phyloP scores from a whole-genome alignment of 2,797 vertebrate species.

The Poeciliopsis gracilis region DNA sequence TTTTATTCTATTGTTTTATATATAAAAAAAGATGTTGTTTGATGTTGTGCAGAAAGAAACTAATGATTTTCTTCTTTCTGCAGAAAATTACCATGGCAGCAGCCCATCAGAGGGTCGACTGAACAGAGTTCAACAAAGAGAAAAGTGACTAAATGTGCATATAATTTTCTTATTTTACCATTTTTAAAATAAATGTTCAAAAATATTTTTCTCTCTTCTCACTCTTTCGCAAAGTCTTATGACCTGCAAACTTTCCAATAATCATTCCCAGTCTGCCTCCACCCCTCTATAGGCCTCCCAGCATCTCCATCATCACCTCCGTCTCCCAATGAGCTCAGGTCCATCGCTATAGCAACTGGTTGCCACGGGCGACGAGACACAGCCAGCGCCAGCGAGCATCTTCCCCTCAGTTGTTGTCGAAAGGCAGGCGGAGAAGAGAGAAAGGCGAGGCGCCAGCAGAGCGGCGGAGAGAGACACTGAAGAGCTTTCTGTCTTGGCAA shows the following conservation, averaged over 20 bases:
- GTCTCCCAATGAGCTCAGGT: constrained; percentile 61
- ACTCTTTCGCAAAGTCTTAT: background rate
- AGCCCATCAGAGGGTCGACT: background rate
- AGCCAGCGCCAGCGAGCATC: constrained; percentile 62
- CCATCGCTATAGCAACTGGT: constrained; percentile 77
- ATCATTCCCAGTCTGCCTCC: constrained; percentile 14
- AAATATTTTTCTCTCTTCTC: background rate
- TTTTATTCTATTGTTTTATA: too few species aligned
- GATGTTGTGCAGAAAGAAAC: background rate
- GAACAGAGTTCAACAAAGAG: background rate
- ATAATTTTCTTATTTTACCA: background rate
- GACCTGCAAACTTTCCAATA: constrained; percentile 30
- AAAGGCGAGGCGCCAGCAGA: constrained; percentile 44
- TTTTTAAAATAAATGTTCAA: background rate
- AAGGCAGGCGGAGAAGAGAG: constrained; percentile 44
- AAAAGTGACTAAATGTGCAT: background rate
- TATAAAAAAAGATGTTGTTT: background rate
- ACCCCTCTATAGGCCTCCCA: constrained; percentile 22
- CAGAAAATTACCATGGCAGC: too few species aligned
- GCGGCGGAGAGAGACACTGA: constrained; percentile 13
- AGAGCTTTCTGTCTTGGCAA: constrained; percentile 16
- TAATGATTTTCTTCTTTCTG: background rate
- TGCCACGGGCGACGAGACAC: constrained; percentile 72
- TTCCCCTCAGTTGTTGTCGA: constrained; percentile 55
- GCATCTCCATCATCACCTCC: constrained; percentile 45